These are phyloP conservation scores for Enteromius anoplus DNA, from an alignment of 2,797 vertebrate species.

Conservation along the genomic window DNA sequence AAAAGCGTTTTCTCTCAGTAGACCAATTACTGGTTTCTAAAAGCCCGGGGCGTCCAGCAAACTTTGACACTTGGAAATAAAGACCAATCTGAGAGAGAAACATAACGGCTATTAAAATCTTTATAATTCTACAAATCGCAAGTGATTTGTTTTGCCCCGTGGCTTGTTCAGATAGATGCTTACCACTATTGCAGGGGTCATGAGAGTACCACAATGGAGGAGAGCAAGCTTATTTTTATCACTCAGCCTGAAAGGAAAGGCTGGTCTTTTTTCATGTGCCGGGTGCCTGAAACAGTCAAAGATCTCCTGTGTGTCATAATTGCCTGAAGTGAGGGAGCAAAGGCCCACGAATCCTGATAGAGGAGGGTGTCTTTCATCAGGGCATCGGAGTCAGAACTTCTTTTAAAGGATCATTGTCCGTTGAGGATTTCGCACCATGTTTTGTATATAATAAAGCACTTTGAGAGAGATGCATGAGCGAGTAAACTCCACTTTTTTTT, in stretches of 20 bases:
- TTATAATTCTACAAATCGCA: constrained; percentile 86
- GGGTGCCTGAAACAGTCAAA: constrained; percentile 75
- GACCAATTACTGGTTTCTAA: constrained; percentile 86
- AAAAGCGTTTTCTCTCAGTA: constrained; percentile 80
- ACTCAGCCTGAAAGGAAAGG: constrained; percentile 72
- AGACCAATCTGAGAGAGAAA: constrained; percentile 82
- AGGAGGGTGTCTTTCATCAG: constrained; percentile 79
- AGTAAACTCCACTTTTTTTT: constrained; percentile 57
- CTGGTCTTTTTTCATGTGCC: constrained; percentile 67
- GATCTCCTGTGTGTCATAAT: constrained; percentile 83
- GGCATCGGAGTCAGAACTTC: constrained; percentile 75
- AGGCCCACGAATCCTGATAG: constrained; percentile 78
- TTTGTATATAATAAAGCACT: constrained; percentile 80
- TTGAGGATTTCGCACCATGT: constrained; percentile 73
- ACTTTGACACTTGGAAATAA: constrained; percentile 88
- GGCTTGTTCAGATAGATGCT: constrained; percentile 83
- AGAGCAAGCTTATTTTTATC: constrained; percentile 82
- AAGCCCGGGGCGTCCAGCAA: constrained; percentile 80
- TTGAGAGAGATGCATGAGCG: constrained; percentile 59
- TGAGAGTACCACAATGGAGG: constrained; percentile 76
- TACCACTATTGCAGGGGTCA: constrained; percentile 79
- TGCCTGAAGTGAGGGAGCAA: constrained; percentile 84
- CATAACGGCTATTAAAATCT: constrained; percentile 86
- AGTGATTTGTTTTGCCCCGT: constrained; percentile 85
- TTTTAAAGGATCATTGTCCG: constrained; percentile 78